Conservation (phyloP, 2,888 invertebrate species). For the Tetheella fluctuosa region DNA sequence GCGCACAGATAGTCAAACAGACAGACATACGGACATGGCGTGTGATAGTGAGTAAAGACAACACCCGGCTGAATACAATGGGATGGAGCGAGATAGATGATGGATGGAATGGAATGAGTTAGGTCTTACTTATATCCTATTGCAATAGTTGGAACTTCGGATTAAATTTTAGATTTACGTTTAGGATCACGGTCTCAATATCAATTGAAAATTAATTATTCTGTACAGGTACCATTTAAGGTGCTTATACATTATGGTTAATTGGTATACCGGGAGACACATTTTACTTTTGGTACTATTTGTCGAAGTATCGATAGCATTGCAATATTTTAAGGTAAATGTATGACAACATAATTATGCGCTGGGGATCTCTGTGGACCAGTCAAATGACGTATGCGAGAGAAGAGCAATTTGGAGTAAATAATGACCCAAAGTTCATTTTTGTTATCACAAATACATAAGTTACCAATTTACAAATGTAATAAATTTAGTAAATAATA, state of each 20-base stretch:
- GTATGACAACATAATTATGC: too few species aligned
- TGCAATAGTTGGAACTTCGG: slow-evolving; percentile 6
- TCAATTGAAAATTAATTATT: too few species aligned
- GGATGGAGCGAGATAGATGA: background rate
- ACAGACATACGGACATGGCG: slow-evolving; percentile 13
- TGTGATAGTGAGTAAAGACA: slow-evolving; percentile 39
- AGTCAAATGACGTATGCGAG: too few species aligned
- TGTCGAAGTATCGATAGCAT: too few species aligned
- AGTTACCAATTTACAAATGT: slow-evolving; percentile 11
- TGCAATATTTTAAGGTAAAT: too few species aligned
- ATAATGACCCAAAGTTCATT: background rate
- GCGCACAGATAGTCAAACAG: slow-evolving; percentile 69
- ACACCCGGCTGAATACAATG: slow-evolving; percentile 24
- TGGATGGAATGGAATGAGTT: slow-evolving; percentile 6
- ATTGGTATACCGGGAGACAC: background rate
- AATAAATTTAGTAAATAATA: slow-evolving; percentile 1
- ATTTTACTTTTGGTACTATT: background rate
- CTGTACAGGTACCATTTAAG: too few species aligned
- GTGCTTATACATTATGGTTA: too few species aligned
- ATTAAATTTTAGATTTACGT: background rate
- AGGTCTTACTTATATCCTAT: background rate
- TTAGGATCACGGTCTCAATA: background rate
- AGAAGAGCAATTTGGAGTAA: background rate
- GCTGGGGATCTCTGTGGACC: too few species aligned
- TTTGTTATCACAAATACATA: background rate